phyloP scores from a whole-genome alignment of 1,140 invertebrate species.

The Apis dorsata region DNA sequence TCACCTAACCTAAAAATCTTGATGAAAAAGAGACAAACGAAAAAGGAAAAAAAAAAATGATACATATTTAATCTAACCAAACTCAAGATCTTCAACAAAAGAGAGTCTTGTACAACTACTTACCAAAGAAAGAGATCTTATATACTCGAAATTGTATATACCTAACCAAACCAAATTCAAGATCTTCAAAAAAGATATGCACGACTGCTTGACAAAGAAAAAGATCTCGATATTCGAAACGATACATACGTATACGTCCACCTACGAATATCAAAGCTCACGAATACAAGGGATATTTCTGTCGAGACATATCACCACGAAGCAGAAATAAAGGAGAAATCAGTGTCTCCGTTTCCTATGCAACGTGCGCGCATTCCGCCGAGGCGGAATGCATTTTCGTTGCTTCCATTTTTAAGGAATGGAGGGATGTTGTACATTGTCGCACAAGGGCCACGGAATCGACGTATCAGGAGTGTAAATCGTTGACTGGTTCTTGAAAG shows the following conservation, averaged over 20 bases:
- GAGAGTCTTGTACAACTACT: no score
- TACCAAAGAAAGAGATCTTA: no score
- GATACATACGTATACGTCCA: neutral
- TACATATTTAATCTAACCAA: no score
- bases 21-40: no score
- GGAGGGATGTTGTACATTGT: neutral
- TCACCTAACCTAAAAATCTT: no score
- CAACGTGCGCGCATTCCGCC: neutral
- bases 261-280: neutral
- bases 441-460: neutral
- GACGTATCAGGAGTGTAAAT: neutral
- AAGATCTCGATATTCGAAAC: neutral
- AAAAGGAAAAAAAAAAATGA: no score
- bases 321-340: constrained; percentile 32
- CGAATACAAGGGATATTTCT: constrained; percentile 9
- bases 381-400: constrained; percentile 20
- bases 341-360: neutral
- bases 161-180: no score
- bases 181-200: neutral
- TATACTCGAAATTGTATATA: no score
- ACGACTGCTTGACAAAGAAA: neutral
- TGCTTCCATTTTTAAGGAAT: constrained; percentile 12
- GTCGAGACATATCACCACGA: constrained; percentile 12
- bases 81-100: no score
- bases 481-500: neutral